Base-by-base conservation (phyloP, 2,797 vertebrate species). In the Channa striata region DNA sequence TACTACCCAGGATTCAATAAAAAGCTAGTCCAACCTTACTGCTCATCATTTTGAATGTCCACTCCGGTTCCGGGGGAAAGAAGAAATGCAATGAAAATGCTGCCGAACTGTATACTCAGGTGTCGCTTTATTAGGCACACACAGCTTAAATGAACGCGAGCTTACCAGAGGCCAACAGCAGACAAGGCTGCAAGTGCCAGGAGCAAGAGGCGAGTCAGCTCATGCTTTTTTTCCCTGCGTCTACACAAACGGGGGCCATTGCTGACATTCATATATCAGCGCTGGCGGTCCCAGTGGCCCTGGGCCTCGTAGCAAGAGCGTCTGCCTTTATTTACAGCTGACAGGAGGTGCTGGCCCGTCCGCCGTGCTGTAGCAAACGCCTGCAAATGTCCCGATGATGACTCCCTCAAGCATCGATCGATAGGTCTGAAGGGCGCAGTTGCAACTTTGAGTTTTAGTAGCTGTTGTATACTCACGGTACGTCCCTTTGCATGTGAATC, bases 321-420 rank as follows among this genome's bases (percentile, higher is more conserved):
- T 78, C 69, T 78, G 74, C 72, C 54, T 78, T 78, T 70, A 72
- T 83, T 79, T 73, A 70, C 66, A 68, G 71, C 75, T 76, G 77
- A 80, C 76, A 72, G 68, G 47, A 75, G 44, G 37, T 50, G 54
- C 63, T 72, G 72, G 47, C 59, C 52, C 14, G 37, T 50, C 39
- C 2, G 3, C 44, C 59, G 53, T 58, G 39, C 47, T 65, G 59
- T 14, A 69, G 62, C 54, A 53, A 11, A 44, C 3, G 54, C 51
- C 66, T 72, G 52, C 20, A 63, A 54, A 69, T 25, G 53, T 58
- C 61, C 67, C 0, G 34, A 23, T 54, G 44, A 77, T 63, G 59
- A 59, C 74, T 70, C 58, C 68, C 67, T 40, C 39, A 13, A 34
- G 52, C 51, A 57, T 58, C 43, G 68, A 83, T 76, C 44, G 20